Evolutionary conservation across 2,888 invertebrate genomes (phyloP).

Genomic region (Theretra japonica): DNA sequence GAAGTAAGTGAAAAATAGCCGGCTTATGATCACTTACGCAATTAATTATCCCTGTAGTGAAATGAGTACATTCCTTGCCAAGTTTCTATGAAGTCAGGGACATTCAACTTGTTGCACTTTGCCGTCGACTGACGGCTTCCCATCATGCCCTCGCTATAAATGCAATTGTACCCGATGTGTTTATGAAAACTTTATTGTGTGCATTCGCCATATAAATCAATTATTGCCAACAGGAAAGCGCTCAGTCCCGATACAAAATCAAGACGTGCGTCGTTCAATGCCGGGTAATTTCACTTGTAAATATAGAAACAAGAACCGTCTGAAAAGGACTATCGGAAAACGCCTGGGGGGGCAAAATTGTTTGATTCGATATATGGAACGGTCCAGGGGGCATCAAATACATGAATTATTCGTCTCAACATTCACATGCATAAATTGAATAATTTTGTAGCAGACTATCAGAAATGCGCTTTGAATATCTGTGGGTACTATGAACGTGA

Average conservation of each 20-base stretch:
- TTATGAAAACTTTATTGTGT: slow-evolving; percentile 21
- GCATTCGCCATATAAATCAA: slow-evolving; percentile 30
- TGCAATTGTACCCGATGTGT: slow-evolving; percentile 37
- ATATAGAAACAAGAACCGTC: slow-evolving; percentile 32
- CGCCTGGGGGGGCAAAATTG: slow-evolving; percentile 33
- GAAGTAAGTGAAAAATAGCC: slow-evolving; percentile 59
- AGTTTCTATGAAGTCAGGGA: slow-evolving; percentile 31
- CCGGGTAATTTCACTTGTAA: slow-evolving; percentile 33
- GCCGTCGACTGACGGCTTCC: slow-evolving; percentile 43
- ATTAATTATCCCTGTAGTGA: slow-evolving; percentile 48
- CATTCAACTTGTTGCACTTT: slow-evolving; percentile 38
- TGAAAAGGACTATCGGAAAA: slow-evolving; percentile 34
- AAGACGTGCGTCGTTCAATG: slow-evolving; percentile 9
- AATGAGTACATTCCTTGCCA: slow-evolving; percentile 40
- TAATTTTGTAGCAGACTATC: slow-evolving; percentile 30
- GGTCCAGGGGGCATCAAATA: slow-evolving; percentile 20
- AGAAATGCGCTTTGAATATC: slow-evolving; percentile 27
- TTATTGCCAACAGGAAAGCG: slow-evolving; percentile 15
- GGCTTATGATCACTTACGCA: slow-evolving; percentile 80
- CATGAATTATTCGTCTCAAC: slow-evolving; percentile 39
- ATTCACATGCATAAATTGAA: slow-evolving; percentile 55
- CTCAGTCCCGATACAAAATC: slow-evolving; percentile 22
- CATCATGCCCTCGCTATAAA: slow-evolving; percentile 54
- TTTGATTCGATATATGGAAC: slow-evolving; percentile 32
- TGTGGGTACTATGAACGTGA: slow-evolving; percentile 46